Conservation (phyloP, 2,113 vertebrate species). For the Thunnus maccoyii region DNA sequence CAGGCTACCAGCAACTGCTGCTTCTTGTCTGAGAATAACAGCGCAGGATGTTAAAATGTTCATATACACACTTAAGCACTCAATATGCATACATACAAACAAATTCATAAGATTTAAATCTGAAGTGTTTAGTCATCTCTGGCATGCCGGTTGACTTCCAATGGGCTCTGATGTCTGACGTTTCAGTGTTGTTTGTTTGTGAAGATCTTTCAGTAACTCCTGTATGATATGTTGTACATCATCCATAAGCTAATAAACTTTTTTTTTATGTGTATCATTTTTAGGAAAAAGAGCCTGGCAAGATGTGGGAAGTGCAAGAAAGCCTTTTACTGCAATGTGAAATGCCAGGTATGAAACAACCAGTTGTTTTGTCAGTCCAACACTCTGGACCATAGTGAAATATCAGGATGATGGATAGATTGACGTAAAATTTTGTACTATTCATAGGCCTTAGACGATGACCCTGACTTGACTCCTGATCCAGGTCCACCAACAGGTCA, state of each 20-base stretch:
- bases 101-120: not conserved
- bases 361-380: too few species aligned
- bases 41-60: constrained; percentile 20
- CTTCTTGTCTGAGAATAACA: constrained; percentile 27
- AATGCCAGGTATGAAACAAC: constrained; percentile 91
- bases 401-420: too few species aligned
- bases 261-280: constrained; percentile 52
- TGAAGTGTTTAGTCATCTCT: not conserved
- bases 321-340: constrained; percentile 94
- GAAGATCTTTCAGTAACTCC: not conserved
- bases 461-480: too few species aligned
- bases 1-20: constrained; percentile 56
- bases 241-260: not conserved
- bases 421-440: too few species aligned
- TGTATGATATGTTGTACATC: not conserved
- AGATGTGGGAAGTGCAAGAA: constrained; percentile 98
- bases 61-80: not conserved
- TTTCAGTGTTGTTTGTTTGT: not conserved
- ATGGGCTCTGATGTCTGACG: not conserved
- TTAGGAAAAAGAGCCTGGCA: constrained; percentile 93
- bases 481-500: too few species aligned
- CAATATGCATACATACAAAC: not conserved
- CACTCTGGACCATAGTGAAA: too few species aligned
- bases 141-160: not conserved
- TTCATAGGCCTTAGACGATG: too few species aligned